phyloP scores from a whole-genome alignment of 2,113 vertebrate genomes.

The Myotis yumanensis region DNA sequence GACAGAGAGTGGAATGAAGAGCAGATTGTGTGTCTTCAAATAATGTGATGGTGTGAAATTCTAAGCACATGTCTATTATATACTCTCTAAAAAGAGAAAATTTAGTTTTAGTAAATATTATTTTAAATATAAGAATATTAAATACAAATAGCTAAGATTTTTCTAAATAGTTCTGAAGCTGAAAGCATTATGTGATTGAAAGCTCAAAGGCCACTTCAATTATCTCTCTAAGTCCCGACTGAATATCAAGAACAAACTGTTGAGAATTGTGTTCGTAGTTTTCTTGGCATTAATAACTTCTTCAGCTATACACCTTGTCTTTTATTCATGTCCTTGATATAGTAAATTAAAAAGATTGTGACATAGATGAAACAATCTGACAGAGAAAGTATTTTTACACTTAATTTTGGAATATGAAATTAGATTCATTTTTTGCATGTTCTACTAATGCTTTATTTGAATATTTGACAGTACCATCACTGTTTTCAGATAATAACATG shows the following conservation, averaged over 20 bases:
- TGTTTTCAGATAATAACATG: not conserved
- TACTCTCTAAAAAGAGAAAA: not conserved
- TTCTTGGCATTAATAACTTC: slow-evolving; percentile 36
- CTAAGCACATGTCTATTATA: not conserved
- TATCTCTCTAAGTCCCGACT: slow-evolving; percentile 24
- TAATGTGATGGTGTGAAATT: not conserved
- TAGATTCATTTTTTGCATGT: slow-evolving; percentile 21
- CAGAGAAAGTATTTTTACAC: not conserved
- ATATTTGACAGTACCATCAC: not conserved
- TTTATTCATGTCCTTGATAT: not conserved
- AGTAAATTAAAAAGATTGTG: not conserved
- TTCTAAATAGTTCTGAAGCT: slow-evolving; percentile 58
- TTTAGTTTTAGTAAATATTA: not conserved
- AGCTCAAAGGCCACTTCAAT: slow-evolving; percentile 43
- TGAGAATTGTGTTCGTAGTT: slow-evolving; percentile 18
- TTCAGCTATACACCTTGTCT: not conserved
- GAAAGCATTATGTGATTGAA: slow-evolving; percentile 44
- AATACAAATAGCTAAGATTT: not conserved
- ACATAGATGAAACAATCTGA: slow-evolving; percentile 44
- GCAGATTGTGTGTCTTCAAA: not conserved
- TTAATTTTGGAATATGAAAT: slow-evolving; percentile 9
- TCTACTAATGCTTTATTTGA: not conserved
- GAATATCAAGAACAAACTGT: slow-evolving; percentile 28
- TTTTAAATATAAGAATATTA: slow-evolving; percentile 42
- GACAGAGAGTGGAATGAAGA: not conserved